phyloP scores from a whole-genome alignment of 2,113 vertebrate species.

The Paramisgurnus dabryanus region DNA sequence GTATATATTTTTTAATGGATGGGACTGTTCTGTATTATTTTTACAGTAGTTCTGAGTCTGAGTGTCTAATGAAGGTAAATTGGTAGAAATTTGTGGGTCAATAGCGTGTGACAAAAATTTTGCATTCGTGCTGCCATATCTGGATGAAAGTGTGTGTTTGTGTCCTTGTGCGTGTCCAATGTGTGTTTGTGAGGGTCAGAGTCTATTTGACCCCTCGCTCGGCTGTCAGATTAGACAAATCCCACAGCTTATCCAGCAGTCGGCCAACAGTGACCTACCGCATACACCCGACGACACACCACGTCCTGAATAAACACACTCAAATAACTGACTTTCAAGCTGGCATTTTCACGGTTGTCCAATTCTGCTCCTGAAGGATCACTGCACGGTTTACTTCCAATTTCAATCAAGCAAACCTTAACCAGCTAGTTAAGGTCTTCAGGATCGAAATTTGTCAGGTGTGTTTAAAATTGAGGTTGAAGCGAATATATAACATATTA shows the following conservation, averaged over 20 bases:
- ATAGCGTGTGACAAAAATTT: neutral
- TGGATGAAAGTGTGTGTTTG: neutral
- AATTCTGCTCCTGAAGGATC: too few species aligned
- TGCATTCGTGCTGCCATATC: neutral
- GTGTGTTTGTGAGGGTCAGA: conserved; percentile 34
- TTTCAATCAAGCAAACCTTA: too few species aligned
- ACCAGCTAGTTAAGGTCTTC: too few species aligned
- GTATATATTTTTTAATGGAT: too few species aligned
- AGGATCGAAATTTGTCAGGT: too few species aligned
- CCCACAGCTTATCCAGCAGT: conserved; percentile 59
- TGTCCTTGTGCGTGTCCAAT: conserved; percentile 1
- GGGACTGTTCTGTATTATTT: neutral
- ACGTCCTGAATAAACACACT: neutral
- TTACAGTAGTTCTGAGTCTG: neutral
- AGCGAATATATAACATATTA: too few species aligned
- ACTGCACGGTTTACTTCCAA: too few species aligned
- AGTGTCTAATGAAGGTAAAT: neutral
- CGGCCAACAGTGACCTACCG: conserved; percentile 47
- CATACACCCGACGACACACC: neutral
- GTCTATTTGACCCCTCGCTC: conserved; percentile 51
- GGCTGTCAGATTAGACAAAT: conserved; percentile 66
- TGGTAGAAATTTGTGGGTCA: conserved; percentile 3
- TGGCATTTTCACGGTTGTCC: too few species aligned
- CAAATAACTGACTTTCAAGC: neutral
- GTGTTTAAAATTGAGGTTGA: too few species aligned